Evolutionary conservation across 2,888 invertebrate genomes (phyloP).

Genomic region (Helleia helle): DNA sequence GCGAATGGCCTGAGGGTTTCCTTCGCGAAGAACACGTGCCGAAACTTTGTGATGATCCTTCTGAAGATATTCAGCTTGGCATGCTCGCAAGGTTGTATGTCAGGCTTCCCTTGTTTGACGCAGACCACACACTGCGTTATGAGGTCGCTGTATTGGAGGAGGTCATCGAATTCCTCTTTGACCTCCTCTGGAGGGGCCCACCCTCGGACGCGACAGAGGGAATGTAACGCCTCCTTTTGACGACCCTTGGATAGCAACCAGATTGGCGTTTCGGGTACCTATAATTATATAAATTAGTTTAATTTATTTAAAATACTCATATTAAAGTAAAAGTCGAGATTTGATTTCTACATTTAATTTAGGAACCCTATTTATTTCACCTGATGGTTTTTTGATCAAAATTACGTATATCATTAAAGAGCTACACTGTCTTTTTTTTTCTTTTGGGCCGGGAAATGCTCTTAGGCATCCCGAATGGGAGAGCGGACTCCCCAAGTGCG

Average conservation of each 20-base stretch:
- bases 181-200: conserved; percentile 69
- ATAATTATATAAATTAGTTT: conserved; percentile 18
- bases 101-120: conserved; percentile 33
- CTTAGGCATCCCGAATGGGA: too few species aligned
- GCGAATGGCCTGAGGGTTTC: conserved; percentile 67
- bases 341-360: too few species aligned
- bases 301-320: background rate
- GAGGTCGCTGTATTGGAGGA: conserved; percentile 53
- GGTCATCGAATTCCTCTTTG: conserved; percentile 61
- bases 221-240: conserved; percentile 63
- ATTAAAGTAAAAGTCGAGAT: too few species aligned
- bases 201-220: conserved; percentile 72
- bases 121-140: conserved; percentile 49
- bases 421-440: too few species aligned
- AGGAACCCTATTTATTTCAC: too few species aligned
- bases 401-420: too few species aligned
- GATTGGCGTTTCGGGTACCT: conserved; percentile 75
- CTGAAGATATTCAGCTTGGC: conserved; percentile 32
- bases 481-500: too few species aligned
- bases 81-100: conserved; percentile 39
- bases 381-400: too few species aligned
- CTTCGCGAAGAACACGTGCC: conserved; percentile 56
- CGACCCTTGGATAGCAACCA: conserved; percentile 74
- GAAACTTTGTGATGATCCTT: conserved; percentile 36
- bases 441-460: too few species aligned